phyloP scores from a whole-genome alignment of 2,888 invertebrate species.

The Strigamia transsilvanica region DNA sequence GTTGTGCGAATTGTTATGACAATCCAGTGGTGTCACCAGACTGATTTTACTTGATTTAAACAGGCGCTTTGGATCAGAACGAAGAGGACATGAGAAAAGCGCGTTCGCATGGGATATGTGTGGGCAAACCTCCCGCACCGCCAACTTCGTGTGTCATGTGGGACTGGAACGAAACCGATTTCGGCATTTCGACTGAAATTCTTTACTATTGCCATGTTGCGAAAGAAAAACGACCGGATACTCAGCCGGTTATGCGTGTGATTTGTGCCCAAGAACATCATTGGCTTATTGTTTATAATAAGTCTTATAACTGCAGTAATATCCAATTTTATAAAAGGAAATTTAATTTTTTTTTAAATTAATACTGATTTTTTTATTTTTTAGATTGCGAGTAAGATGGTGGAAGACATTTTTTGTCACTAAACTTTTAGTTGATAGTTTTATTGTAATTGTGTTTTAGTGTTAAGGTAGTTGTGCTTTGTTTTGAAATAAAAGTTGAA shows the following conservation, averaged over 20 bases:
- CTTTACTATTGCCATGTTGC: background rate
- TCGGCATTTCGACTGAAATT: background rate
- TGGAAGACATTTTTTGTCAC: too few species aligned
- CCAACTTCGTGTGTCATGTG: background rate
- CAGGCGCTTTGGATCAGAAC: background rate
- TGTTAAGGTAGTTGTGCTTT: too few species aligned
- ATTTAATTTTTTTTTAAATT: background rate
- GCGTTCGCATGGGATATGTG: background rate
- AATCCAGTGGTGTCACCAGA: too few species aligned
- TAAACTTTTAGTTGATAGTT: too few species aligned
- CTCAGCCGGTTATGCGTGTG: background rate
- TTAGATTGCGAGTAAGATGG: too few species aligned
- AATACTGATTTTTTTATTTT: too few species aligned
- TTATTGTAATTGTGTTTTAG: too few species aligned
- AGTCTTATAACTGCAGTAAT: background rate
- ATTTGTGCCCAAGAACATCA: background rate
- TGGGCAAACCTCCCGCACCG: background rate
- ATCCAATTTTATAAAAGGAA: too few species aligned
- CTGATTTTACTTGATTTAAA: background rate
- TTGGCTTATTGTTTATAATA: background rate
- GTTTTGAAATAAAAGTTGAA: too few species aligned
- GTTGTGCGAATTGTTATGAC: too few species aligned
- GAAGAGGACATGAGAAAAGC: background rate
- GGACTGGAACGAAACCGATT: conserved; percentile 9
- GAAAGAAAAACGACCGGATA: background rate